Base-by-base conservation (phyloP, 2,113 vertebrate species). In the Cochlearius cochlearius region DNA sequence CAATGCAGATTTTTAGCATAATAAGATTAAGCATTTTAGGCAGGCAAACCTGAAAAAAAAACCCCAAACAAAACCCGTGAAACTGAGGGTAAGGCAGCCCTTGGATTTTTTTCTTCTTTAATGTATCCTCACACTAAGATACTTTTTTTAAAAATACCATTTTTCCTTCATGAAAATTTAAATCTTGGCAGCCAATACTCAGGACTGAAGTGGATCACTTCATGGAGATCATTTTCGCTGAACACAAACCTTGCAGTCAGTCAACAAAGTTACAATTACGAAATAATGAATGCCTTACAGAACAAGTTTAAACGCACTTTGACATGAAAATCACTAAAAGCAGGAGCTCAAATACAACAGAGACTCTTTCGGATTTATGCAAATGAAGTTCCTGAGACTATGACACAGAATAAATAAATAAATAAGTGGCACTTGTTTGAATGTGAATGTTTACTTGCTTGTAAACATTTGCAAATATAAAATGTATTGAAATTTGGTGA, bases 251-350 rank as follows among this genome's bases (percentile, higher is more conserved):
- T 92, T 91, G 41, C 52, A 96, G 86, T 97, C 86, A 96, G 80
- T 97, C 90, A 97, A 94, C 22, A 87, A 73, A 88, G 95, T 87
- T 93, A 94, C 95, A 97, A 95, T 97, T 98, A 97, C 7, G 34
- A 97, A 96, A 92, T 92, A 95, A 94, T 84, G 47, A 96, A 92
- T 90, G 86, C 52, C 74, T 97, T 88, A 88, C 1, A 2, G 78
- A 97, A n/a, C 30, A 82, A 88, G 79, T 91, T 85, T 97, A 96
- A 96, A 98, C 53, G 91, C 94, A 96, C 41, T 94, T 96, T 94
- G 90, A 95, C 89, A 97, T 91, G 56, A 97, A 93, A 97, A 86
- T 89, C 55, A 78, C 64, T 86, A 58, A 91, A 76, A 93, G 41
- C 43, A 82, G 90, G 68, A 90, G 6, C 41, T 94, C 52, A 94